Evolutionary conservation across 92 coral and sea anemone species (phyloP).

Genomic region (Actinostola sp.): DNA sequence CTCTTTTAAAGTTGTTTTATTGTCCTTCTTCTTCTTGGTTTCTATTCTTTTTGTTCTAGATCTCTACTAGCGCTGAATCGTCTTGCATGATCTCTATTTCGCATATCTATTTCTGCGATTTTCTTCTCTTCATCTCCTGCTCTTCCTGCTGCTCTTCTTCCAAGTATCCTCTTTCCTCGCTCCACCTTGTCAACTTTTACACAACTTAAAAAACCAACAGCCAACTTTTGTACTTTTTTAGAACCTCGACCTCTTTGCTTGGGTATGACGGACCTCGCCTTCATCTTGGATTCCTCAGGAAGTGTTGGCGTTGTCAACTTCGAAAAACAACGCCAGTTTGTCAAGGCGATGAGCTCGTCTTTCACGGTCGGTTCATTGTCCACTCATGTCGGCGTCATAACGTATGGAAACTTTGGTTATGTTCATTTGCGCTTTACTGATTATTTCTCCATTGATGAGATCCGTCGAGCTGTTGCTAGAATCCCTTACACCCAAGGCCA

Average conservation of each 20-base stretch:
- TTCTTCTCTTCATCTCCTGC: no score
- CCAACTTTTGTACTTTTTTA: not conserved
- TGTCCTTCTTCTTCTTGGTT: no score
- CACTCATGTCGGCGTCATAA: constrained; percentile 58
- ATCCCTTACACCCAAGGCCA: constrained; percentile 74
- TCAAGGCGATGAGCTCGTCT: constrained; percentile 48
- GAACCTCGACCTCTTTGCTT: constrained; percentile 20
- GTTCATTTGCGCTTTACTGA: constrained; percentile 55
- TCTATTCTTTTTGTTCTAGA: no score
- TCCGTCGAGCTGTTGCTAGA: constrained; percentile 50
- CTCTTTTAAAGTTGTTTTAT: no score
- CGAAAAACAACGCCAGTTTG: constrained; percentile 55
- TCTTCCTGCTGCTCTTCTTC: no score
- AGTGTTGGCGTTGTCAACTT: constrained; percentile 51
- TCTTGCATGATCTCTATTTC: no score
- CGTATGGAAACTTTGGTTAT: constrained; percentile 61
- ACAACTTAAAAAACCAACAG: not conserved
- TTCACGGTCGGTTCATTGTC: constrained; percentile 51
- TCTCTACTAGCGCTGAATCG: no score
- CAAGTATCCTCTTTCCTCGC: not conserved
- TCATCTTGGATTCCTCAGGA: constrained; percentile 74
- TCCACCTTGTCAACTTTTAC: not conserved
- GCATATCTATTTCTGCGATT: no score
- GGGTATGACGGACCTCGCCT: constrained; percentile 54
- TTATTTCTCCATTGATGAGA: constrained; percentile 18